Evolutionary conservation across 2,113 vertebrate species (phyloP).

Genomic region (Lepidothrix coronata): DNA sequence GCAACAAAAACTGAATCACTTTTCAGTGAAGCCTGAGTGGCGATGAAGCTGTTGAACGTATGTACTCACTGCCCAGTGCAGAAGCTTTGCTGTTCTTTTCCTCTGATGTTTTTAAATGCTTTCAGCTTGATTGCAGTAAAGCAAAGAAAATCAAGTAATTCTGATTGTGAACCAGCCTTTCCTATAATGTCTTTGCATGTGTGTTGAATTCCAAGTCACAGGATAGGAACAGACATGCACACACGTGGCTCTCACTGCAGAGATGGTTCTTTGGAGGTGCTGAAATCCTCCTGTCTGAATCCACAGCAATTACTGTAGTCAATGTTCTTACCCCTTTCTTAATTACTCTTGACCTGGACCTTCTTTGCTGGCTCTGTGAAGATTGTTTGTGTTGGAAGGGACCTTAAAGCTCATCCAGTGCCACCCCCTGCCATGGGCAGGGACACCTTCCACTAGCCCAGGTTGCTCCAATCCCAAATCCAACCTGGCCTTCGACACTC

Average conservation of each 20-base stretch:
- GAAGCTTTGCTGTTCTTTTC: neutral
- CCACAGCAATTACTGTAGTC: neutral
- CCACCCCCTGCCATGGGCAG: neutral
- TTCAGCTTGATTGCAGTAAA: neutral
- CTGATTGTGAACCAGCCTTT: neutral
- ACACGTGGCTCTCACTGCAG: neutral
- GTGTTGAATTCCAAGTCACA: neutral
- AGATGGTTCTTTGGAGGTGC: neutral
- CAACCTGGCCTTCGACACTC: neutral
- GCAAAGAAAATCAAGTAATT: neutral
- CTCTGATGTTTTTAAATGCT: neutral
- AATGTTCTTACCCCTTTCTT: neutral
- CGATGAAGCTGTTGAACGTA: neutral
- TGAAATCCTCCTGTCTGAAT: neutral
- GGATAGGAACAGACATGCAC: too few species aligned
- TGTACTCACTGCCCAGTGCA: neutral
- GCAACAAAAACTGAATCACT: neutral
- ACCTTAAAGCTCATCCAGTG: fast-evolving
- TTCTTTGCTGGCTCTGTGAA: neutral
- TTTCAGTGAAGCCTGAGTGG: neutral
- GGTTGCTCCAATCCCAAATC: neutral
- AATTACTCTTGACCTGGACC: neutral
- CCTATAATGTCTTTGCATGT: neutral
- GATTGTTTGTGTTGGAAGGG: neutral
- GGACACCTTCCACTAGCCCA: neutral